Conservation (phyloP, 2,113 vertebrate genomes). For the Polyodon spathula region DNA sequence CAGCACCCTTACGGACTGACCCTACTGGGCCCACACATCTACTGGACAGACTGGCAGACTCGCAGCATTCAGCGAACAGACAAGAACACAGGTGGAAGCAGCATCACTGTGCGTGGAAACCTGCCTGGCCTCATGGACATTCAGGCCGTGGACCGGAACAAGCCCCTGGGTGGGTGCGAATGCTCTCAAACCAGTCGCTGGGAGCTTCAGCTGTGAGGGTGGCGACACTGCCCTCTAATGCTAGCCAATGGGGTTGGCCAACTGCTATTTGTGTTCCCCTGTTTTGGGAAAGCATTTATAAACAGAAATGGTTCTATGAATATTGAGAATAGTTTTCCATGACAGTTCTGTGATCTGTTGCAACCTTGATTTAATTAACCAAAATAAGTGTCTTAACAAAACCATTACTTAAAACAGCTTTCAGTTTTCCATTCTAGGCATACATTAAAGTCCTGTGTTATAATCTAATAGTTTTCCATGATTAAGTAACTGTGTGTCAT, state of each 20-base stretch:
- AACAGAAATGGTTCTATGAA: too few species aligned
- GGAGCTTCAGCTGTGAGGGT: neutral
- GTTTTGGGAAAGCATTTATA: too few species aligned
- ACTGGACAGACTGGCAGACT: slow-evolving; percentile 98
- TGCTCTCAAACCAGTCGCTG: fast-evolving
- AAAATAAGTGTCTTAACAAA: too few species aligned
- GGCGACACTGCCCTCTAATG: slow-evolving; percentile 11
- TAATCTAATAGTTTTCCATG: too few species aligned
- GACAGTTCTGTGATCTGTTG: too few species aligned
- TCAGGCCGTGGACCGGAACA: slow-evolving; percentile 80
- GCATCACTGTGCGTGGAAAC: slow-evolving; percentile 81
- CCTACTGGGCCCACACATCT: slow-evolving; percentile 79
- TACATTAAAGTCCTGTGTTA: too few species aligned
- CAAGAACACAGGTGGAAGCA: slow-evolving; percentile 76
- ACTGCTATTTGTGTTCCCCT: too few species aligned
- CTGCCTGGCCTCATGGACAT: slow-evolving; percentile 97
- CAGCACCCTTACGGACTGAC: slow-evolving; percentile 94
- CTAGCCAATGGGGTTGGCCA: neutral
- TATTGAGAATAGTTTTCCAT: too few species aligned
- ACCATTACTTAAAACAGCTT: too few species aligned
- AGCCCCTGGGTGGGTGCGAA: slow-evolving; percentile 65
- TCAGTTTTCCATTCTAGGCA: too few species aligned
- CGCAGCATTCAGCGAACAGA: slow-evolving; percentile 93
- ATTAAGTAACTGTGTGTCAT: too few species aligned
- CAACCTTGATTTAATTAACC: too few species aligned